phyloP scores from a whole-genome alignment of 2,797 vertebrate genomes.

The Adelosebastes latens region DNA sequence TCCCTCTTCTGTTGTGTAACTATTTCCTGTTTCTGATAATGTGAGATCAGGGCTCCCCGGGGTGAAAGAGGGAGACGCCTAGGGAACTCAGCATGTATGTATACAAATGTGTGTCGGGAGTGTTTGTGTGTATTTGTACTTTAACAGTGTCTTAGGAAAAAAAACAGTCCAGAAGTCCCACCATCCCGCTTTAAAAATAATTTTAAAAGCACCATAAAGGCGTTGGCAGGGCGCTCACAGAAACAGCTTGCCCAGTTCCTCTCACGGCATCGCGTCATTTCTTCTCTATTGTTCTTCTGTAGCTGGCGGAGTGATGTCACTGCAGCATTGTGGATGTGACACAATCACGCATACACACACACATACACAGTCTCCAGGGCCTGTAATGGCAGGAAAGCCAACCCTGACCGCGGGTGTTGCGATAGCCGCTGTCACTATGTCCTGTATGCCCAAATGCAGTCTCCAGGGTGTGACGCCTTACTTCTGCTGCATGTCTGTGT shows the following conservation, averaged over 20 bases:
- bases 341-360: conserved; percentile 33
- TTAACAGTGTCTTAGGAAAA: neutral
- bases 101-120: neutral
- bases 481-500: neutral
- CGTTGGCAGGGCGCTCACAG: conserved; percentile 38
- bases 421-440: conserved; percentile 44
- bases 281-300: conserved; percentile 74
- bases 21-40: conserved; percentile 77
- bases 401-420: conserved; percentile 36
- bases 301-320: conserved; percentile 74
- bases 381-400: conserved; percentile 53
- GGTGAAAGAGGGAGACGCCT: conserved; percentile 32
- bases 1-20: conserved; percentile 79
- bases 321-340: conserved; percentile 60
- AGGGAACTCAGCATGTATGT: conserved; percentile 4
- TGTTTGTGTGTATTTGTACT: neutral
- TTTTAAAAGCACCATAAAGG: conserved; percentile 31
- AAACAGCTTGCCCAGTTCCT: conserved; percentile 75
- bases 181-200: conserved; percentile 5
- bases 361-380: conserved; percentile 28
- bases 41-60: conserved; percentile 66
- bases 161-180: neutral
- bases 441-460: conserved; percentile 34
- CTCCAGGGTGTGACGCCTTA: conserved; percentile 20
- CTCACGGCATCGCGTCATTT: conserved; percentile 66